A percentile compares a stretch with the other conserved stretches of the same genome.
Conservation (phyloP, 2,113 vertebrate species). For the Peromyscus californicus region DNA sequence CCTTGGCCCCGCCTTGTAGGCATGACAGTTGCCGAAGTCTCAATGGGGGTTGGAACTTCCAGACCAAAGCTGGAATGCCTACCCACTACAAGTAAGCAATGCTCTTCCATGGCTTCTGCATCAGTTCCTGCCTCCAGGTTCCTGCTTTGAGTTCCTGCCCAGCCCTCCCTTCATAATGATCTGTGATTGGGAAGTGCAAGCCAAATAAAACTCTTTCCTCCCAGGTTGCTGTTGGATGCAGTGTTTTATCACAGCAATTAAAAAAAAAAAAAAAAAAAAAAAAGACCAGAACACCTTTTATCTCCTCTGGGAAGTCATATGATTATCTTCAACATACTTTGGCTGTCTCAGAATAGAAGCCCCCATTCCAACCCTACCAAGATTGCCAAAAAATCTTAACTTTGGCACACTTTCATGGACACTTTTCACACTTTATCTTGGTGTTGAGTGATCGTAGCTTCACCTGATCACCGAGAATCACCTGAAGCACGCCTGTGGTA, state of each 20-base stretch:
- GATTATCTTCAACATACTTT: constrained; percentile 11
- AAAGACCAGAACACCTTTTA: background rate
- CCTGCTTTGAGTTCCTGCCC: background rate
- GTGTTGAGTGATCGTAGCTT: background rate
- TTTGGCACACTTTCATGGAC: background rate
- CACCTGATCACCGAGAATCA: background rate
- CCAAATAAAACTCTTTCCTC: background rate
- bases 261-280: background rate
- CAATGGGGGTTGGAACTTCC: too few species aligned
- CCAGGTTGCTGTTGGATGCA: background rate
- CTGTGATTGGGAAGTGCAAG: background rate
- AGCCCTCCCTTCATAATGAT: background rate
- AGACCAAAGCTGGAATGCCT: too few species aligned
- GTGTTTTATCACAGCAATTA: background rate
- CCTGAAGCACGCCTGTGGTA: background rate
- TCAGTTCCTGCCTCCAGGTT: background rate
- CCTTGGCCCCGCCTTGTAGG: too few species aligned
- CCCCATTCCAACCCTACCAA: background rate
- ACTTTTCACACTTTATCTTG: background rate
- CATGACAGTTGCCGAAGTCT: too few species aligned
- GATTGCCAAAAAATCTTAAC: background rate
- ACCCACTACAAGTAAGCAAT: too few species aligned
- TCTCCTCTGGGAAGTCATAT: background rate
- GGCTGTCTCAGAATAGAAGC: background rate
- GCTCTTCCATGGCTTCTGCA: background rate